Evolutionary conservation across 1,140 invertebrate genomes (phyloP), one percentile per base, ranked within the genome.

Genomic region (Wasmannia auropunctata): DNA sequence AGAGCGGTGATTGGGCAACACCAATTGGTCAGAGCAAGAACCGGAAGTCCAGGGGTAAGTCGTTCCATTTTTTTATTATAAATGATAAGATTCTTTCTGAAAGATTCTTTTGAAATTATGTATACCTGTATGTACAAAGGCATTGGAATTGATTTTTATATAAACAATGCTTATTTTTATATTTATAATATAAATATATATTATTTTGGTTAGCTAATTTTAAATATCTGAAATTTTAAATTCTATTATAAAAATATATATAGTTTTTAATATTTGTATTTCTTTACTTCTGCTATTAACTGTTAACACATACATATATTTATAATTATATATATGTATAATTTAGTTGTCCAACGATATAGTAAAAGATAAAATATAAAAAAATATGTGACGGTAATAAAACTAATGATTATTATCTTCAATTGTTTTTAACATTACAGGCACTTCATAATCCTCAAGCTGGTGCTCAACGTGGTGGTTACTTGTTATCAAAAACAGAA

Each of bases 401-500:
- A 37, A 74, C 16, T 56, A 58, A 74, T 5, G 14, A 25, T 56
- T 56, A 51, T 34, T 72, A 58, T 74, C 10, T 58, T 16, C 94
- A 95, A 95, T 96, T n/a, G n/a, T 96, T 96, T 95, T 92, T 98
- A 95, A 98, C 98, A 87, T 96, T 98, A 93, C 97, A 98, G 96
- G 96, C 97, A 94, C 96, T 98, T 88, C 98, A 97, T 95, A 97
- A 96, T 93, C 96, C 98, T 90, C 97, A 97, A 95, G 97, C 97
- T 92, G 98, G 97, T 94, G 97, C 97, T 95, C 98, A 97, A 94
- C n/a, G n/a, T n/a, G n/a, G n/a, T n/a, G 97, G 97, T 92, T 97
- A 98, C 95, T 96, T 99, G 92, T 96, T 99, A 89, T 95, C 99
- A 92, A 99, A 99, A 96, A 99, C 98, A 93, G 98, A 99, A 96